These are phyloP conservation scores for Volucella bombylans DNA, from an alignment of 2,888 invertebrate genomes.

Conservation along the genomic window DNA sequence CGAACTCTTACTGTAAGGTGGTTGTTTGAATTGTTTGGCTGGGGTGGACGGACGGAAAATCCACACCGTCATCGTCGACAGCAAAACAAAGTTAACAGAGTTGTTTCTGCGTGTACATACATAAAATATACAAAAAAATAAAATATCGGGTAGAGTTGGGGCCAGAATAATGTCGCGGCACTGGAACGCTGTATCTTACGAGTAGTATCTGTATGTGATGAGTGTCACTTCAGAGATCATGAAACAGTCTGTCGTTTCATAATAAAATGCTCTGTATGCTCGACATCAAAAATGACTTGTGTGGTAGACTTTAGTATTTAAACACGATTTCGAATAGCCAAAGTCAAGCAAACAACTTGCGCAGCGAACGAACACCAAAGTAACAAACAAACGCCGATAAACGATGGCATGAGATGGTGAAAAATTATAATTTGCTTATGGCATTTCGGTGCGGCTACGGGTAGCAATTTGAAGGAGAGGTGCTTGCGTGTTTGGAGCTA, in stretches of 20 bases:
- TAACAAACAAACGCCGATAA: conserved; percentile 45
- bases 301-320: conserved; percentile 15
- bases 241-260: conserved; percentile 17
- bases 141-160: conserved; percentile 14
- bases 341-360: conserved; percentile 18
- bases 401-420: conserved; percentile 51
- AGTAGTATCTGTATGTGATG: conserved; percentile 5
- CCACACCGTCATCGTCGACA: conserved; percentile 36
- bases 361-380: conserved; percentile 20
- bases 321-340: conserved; percentile 4
- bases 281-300: conserved; percentile 9
- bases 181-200: background rate
- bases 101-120: conserved; percentile 25
- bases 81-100: conserved; percentile 31
- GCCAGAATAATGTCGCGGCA: conserved; percentile 11
- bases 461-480: conserved; percentile 5
- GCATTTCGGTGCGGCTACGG: conserved; percentile 10
- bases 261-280: conserved; percentile 7
- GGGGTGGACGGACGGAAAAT: conserved; percentile 55
- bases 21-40: conserved; percentile 39
- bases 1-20: conserved; percentile 64
- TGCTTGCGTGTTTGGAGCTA: conserved; percentile 56
- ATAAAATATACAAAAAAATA: conserved; percentile 5
- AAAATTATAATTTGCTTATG: conserved; percentile 55
- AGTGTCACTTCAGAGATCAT: conserved; percentile 27